Percentiles rank a stretch among this genome's conserved stretches.
phyloP scores from a whole-genome alignment of 2,888 invertebrate genomes.

The Digitonthophagus gazella region DNA sequence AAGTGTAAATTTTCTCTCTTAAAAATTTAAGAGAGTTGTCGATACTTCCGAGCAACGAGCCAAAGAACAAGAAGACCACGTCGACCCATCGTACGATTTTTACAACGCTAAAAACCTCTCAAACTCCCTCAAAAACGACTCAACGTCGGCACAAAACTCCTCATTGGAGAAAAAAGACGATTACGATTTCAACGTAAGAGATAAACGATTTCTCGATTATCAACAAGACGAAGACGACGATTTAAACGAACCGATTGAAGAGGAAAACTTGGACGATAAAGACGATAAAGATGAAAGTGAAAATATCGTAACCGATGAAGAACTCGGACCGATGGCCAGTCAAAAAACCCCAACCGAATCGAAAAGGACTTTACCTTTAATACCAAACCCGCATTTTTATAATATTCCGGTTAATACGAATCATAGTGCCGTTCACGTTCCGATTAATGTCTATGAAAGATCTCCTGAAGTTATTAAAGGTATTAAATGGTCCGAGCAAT shows the following conservation, averaged over 20 bases:
- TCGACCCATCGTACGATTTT: slow-evolving; percentile 62
- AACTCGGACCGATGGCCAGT: slow-evolving; percentile 49
- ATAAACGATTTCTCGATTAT: slow-evolving; percentile 27
- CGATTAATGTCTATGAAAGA: slow-evolving; percentile 92
- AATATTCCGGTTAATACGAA: slow-evolving; percentile 74
- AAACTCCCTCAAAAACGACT: slow-evolving; percentile 47
- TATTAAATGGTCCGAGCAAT: slow-evolving; percentile 92
- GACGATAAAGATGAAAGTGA: not conserved
- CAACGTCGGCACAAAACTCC: slow-evolving; percentile 46
- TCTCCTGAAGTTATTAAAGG: slow-evolving; percentile 85
- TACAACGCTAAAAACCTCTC: slow-evolving; percentile 69
- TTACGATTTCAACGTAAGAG: slow-evolving; percentile 42
- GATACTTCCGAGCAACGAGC: slow-evolving; percentile 84
- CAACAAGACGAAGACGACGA: slow-evolving; percentile 33
- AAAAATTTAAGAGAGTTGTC: slow-evolving; percentile 68
- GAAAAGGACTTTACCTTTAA: slow-evolving; percentile 56
- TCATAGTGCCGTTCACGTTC: slow-evolving; percentile 89
- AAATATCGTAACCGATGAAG: slow-evolving; percentile 39
- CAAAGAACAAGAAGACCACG: slow-evolving; percentile 56
- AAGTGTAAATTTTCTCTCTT: slow-evolving; percentile 2
- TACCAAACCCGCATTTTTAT: slow-evolving; percentile 73
- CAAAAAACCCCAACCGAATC: slow-evolving; percentile 60
- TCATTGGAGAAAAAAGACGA: slow-evolving; percentile 56
- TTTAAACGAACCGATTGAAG: slow-evolving; percentile 28
- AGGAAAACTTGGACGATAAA: slow-evolving; percentile 26